Evolutionary conservation across 2,888 invertebrate species (phyloP), one percentile per base, ranked within the genome.

Genomic region (Sarcophaga carnaria): DNA sequence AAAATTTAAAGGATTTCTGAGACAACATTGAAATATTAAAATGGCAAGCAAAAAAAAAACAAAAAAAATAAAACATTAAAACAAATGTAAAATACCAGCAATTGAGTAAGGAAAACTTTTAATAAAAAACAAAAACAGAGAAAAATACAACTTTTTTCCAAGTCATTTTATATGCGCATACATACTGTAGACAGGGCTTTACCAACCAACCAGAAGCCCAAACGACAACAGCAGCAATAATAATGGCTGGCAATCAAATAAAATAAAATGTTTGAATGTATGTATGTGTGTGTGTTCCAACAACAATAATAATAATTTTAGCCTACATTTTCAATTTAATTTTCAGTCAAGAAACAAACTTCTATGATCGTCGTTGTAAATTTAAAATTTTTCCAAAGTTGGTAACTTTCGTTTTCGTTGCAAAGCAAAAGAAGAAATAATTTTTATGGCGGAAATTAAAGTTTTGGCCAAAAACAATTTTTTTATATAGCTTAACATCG

Each of bases 21-120:
- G 37, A 67, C 69, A 79, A 79, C 72, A 62, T 69, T 78, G 49
- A 78, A 54, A 74, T 79, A 63, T 69, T 83, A 78, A 74, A 83
- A 79, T 69, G 37, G 54, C 27, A 79, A 83, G 72, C 10, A 37
- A 37, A 37, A 37, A 37, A 1, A 37, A 37, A 37, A 0, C 10
- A 37, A 37, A 37, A 37, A 37, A 2, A 8, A 10, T 2, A 10
- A 37, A 37, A 37, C 37, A 37, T 37, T 72, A 67, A 67, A 74
- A 78, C 12, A 62, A 27, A 72, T 17, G 49, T 37, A 25, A 47
- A 83, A 63, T 69, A 67, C n/a, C 12, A 45, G 47, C 12, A 76
- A 69, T 37, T 37, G 20, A 45, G 64, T 62, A 72, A 60, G 45
- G 37, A 77, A 47, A 77, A 71, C 71, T 77, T 82, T 70, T 66